Evolutionary conservation across 2,113 vertebrate genomes (phyloP), one percentile per base, ranked within the genome.

Genomic region (Nycticorax nycticorax): DNA sequence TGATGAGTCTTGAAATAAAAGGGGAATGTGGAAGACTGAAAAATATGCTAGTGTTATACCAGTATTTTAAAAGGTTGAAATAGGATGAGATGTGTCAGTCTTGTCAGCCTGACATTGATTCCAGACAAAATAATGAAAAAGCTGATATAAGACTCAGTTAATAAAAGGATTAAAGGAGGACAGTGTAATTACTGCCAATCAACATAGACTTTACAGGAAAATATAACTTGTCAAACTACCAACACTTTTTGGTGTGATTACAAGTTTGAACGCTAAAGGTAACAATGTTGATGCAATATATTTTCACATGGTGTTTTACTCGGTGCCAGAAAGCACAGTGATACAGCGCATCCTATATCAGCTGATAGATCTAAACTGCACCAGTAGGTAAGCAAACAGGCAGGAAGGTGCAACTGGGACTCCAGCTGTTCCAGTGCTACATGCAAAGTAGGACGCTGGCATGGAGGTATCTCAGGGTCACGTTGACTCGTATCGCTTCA

Each of bases 141-240:
- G 92, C 92, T 96, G 91, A 93, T 97, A 92, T 78, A 94, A 95
- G 91, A 97, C 91, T 97, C 93, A 94, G 91, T 89, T 97, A 97
- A 97, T 95, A 96, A 91, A 95, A 95, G 88, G 92, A 96, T 97
- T 97, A 96, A 74, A 97, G 92, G 95, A 97, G 96, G 96, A 96
- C 96, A 97, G 89, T 97, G 89, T 97, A 97, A 97, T 97, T 97
- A 97, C 95, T 95, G 96, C 94, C 94, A 97, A 96, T 97, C 96
- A 97, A 95, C 15, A 35, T 0, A 84, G 86, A 93, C 86, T 97
- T 95, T 93, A 92, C 75, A 90, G 92, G 86, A 95, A 97, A 97
- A 97, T 92, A 83, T 69, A 96, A 92, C 96, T 96, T 97, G 96
- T 97, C 95, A 97, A 96, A 87, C 96, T 97, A 97, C 81, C 91